A percentile compares a stretch with the other conserved stretches of the same genome.
phyloP scores from a whole-genome alignment of 2,797 vertebrate genomes.

The Phalloptychus januarius region DNA sequence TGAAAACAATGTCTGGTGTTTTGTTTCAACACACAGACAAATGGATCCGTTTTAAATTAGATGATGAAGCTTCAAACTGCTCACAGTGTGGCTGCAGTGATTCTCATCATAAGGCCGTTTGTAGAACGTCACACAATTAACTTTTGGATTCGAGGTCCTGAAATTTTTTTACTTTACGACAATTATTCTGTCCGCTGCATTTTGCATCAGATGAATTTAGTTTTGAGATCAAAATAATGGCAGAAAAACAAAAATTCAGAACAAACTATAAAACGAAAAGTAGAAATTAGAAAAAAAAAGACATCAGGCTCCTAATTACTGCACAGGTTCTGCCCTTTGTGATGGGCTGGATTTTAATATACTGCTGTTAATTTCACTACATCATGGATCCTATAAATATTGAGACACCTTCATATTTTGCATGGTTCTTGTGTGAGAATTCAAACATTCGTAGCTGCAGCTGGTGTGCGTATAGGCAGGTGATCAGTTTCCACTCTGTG shows the following conservation, averaged over 20 bases:
- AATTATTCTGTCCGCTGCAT: background rate
- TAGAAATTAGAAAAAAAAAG: background rate
- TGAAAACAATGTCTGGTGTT: background rate
- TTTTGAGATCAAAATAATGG: background rate
- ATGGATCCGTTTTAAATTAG: background rate
- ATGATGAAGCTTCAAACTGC: background rate
- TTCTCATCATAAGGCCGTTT: background rate
- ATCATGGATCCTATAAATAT: background rate
- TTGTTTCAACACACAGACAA: background rate
- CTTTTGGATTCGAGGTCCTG: background rate
- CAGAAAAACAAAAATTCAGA: background rate
- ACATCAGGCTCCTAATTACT: background rate
- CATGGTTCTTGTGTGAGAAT: background rate
- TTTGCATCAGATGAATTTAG: background rate
- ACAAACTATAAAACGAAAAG: background rate
- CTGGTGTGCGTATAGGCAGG: constrained; percentile 8
- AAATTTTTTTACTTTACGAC: background rate
- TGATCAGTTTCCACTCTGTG: constrained; percentile 26
- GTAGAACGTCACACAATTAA: background rate
- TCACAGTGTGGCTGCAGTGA: background rate
- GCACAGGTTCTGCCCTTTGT: background rate
- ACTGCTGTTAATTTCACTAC: background rate
- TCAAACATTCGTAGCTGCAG: constrained; percentile 12
- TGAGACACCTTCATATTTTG: background rate
- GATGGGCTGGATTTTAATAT: background rate